phyloP scores from a whole-genome alignment of 2,888 invertebrate species.

The Ochlodes sylvanus region DNA sequence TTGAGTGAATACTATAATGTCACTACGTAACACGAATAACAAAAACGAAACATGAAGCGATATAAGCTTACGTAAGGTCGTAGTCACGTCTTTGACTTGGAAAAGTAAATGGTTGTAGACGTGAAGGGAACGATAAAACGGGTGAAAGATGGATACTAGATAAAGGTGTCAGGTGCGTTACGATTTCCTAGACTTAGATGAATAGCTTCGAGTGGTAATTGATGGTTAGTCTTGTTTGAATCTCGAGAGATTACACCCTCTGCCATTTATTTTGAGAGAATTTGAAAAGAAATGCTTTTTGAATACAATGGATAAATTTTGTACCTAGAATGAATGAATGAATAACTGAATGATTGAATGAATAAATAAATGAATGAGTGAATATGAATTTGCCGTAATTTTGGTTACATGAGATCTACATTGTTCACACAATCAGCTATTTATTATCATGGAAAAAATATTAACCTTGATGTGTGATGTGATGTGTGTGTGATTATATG shows the following conservation, averaged over 20 bases:
- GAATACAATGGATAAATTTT: no score
- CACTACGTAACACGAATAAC: background rate
- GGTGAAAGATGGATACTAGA: constrained; percentile 8
- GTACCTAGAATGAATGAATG: no score
- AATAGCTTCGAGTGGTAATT: background rate
- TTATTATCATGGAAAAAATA: no score
- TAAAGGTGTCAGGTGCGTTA: constrained; percentile 18
- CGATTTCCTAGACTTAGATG: constrained; percentile 14
- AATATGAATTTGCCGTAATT: no score
- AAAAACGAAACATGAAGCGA: background rate
- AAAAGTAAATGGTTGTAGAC: constrained; percentile 10
- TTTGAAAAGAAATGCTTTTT: background rate
- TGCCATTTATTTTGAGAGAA: background rate
- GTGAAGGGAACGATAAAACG: constrained; percentile 8
- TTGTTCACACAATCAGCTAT: no score
- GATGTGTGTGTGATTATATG: no score
- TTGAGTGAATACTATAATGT: no score
- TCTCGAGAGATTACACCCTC: background rate
- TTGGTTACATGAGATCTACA: no score
- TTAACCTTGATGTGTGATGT: no score
- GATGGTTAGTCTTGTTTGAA: constrained; percentile 2
- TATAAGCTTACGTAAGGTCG: constrained; percentile 4
- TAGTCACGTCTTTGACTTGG: constrained; percentile 1
- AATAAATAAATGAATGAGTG: no score
- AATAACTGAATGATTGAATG: no score